Base-by-base conservation (phyloP, 2,888 invertebrate genomes). In the Glyphotaelius pellucidus region DNA sequence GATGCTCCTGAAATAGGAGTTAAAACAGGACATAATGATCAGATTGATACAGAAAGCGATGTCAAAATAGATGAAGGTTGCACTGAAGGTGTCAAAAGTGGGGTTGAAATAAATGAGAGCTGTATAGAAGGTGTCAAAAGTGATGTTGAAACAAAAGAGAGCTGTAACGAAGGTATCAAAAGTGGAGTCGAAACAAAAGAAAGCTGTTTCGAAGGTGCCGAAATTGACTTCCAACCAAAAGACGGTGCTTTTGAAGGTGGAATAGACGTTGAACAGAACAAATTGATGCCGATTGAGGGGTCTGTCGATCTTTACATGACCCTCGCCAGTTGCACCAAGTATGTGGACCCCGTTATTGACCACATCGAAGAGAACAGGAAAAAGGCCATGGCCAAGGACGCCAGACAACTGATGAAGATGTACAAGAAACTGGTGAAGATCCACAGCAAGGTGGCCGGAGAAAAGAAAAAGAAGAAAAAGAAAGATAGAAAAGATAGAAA, bases 281-380 rank as follows among this genome's bases (percentile, higher is more conserved):
- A 67, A 67, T 25, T 25, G 9, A 25, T 9, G 67, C 67, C 67
- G 67, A 25, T n/a, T 9, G 67, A 67, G 7, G 96, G 97, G 0
- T 96, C 97, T 11, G 95, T 97, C 85, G 96, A 96, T 90, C 97
- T 97, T 93, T 97, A 96, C 93, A 96, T 97, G 90, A 95, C 95
- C 11, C 93, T 96, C 79, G 94, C 95, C 94, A 95, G 95, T 0
- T 95, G 95, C 0, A 95, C 94, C 0, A 95, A 94, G 93, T 96
- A 95, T 91, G 95, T 96, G 0, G 94, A 95, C 93, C 95, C 95
- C 0, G 94, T 95, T 47, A 87, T 30, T 42, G 89, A 92, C 30
- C 92, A 35, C 4, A 31, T 83, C 15, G 86, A 85, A 81, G 89
- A 90, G 25, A 14, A n/a, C 67, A 88, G 38, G 67, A 92, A 87